These are phyloP conservation scores for Xestia rhomboidea DNA, from an alignment of 2,888 invertebrate genomes.

Conservation along the genomic window DNA sequence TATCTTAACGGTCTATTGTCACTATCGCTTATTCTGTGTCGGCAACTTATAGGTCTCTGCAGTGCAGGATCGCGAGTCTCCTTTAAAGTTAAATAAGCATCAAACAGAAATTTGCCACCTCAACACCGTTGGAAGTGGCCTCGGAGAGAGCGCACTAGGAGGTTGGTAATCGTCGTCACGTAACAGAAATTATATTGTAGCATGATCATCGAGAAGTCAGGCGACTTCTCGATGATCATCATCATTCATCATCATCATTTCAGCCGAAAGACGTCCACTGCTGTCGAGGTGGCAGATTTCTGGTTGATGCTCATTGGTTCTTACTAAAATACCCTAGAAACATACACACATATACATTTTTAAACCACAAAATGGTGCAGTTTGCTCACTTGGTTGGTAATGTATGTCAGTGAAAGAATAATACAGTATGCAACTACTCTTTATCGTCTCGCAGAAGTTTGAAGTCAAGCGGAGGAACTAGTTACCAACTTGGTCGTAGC, in stretches of 20 bases:
- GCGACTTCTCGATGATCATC: no score
- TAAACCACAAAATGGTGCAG: background rate
- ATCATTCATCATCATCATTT: no score
- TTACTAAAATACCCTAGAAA: conserved; percentile 7
- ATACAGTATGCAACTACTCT: conserved; percentile 49
- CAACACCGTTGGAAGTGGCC: background rate
- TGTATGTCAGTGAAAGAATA: conserved; percentile 44
- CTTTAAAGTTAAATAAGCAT: background rate
- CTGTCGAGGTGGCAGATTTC: no score
- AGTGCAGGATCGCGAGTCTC: background rate
- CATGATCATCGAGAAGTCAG: background rate
- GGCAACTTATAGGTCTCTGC: background rate
- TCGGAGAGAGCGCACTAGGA: background rate
- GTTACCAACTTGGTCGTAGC: conserved; percentile 49
- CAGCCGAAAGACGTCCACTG: no score
- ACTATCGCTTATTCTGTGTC: background rate
- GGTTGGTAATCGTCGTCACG: background rate
- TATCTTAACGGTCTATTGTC: background rate
- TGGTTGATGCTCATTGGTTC: no score
- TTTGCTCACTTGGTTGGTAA: conserved; percentile 23
- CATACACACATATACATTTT: background rate
- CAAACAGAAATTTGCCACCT: background rate
- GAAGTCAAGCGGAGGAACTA: conserved; percentile 51
- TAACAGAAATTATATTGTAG: background rate
- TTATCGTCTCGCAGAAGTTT: conserved; percentile 55